phyloP scores from a whole-genome alignment of 2,888 invertebrate genomes.

The Eupithecia tripunctaria region DNA sequence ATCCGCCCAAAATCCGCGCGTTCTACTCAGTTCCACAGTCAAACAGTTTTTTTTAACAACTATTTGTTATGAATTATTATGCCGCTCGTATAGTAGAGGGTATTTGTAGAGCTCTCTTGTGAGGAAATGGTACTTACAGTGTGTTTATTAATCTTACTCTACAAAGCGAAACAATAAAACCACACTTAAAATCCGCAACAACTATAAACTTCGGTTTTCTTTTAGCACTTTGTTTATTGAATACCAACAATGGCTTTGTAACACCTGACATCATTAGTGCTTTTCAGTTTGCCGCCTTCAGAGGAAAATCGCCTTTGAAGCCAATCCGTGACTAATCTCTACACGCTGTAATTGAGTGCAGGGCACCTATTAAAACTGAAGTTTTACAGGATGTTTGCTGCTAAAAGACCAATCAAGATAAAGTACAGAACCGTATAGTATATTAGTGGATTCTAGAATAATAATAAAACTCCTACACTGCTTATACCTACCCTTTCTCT shows the following conservation, averaged over 20 bases:
- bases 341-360: slow-evolving; percentile 32
- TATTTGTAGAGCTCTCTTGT: not conserved
- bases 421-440: not conserved
- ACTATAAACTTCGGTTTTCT: slow-evolving; percentile 68
- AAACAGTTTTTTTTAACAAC: no score
- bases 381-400: slow-evolving; percentile 8
- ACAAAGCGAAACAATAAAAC: slow-evolving; percentile 52
- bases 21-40: no score
- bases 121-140: not conserved
- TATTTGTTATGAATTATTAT: no score
- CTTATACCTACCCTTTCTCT: not conserved
- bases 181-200: slow-evolving; percentile 64
- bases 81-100: no score
- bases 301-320: slow-evolving; percentile 32
- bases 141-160: slow-evolving; percentile 16
- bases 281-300: slow-evolving; percentile 62
- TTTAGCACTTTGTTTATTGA: slow-evolving; percentile 68
- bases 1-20: no score
- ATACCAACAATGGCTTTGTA: slow-evolving; percentile 67
- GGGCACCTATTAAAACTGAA: slow-evolving; percentile 16
- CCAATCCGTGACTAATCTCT: slow-evolving; percentile 33
- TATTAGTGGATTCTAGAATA: not conserved
- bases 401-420: not conserved
- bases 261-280: slow-evolving; percentile 66
- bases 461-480: not conserved